These are phyloP conservation scores for Malacoraja senta DNA, from an alignment of 2,797 vertebrate genomes.

Conservation along the genomic window DNA sequence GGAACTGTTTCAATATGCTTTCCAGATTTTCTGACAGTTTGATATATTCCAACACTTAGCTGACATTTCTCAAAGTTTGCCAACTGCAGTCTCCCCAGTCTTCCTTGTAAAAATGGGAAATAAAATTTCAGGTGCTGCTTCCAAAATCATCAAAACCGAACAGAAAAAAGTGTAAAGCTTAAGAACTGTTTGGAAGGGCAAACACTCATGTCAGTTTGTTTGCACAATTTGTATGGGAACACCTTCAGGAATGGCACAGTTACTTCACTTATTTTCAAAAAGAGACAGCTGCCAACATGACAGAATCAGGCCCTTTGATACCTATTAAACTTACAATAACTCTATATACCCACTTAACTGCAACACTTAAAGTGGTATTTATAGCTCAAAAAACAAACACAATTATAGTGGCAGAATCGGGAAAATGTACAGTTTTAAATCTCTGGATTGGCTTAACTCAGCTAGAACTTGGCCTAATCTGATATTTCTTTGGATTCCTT, in stretches of 20 bases:
- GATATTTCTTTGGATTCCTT: constrained; percentile 14
- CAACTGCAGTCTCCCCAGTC: background rate
- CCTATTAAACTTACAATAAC: constrained; percentile 8
- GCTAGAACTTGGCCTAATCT: background rate
- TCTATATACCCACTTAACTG: background rate
- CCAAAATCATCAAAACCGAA: background rate
- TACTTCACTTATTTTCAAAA: constrained; percentile 7
- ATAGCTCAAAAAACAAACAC: background rate
- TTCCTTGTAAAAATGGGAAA: background rate
- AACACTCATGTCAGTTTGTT: background rate
- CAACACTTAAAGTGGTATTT: background rate
- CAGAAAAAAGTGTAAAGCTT: background rate
- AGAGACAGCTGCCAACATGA: background rate
- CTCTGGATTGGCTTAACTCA: constrained; percentile 1
- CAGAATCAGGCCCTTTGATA: background rate
- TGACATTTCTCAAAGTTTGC: constrained; percentile 11
- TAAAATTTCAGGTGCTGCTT: background rate
- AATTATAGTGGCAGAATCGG: background rate
- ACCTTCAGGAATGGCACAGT: background rate
- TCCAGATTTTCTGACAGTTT: constrained; percentile 5
- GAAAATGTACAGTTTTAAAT: background rate
- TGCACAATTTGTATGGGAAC: background rate
- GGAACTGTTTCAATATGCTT: background rate
- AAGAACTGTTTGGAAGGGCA: background rate
- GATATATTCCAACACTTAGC: background rate